Conservation (phyloP, 2,888 invertebrate species). For the Hydroisotoma schaefferi region DNA sequence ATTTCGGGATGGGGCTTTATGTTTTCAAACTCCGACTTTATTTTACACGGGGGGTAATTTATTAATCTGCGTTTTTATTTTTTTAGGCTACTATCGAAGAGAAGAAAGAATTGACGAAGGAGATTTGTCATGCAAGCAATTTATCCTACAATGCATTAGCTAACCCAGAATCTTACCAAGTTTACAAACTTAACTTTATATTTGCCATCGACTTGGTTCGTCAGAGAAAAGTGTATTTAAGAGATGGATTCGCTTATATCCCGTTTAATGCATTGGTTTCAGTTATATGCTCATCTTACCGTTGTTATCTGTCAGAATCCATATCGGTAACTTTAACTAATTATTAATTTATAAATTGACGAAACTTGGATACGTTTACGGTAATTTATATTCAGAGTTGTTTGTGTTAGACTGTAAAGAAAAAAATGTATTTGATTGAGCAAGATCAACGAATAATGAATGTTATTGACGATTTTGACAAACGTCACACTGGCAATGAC, state of each 20-base stretch:
- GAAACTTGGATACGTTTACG: too few species aligned
- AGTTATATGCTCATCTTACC: constrained; percentile 73
- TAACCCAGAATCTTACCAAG: constrained; percentile 18
- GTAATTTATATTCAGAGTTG: too few species aligned
- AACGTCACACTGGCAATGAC: constrained; percentile 78
- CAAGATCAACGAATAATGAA: constrained; percentile 76
- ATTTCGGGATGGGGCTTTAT: too few species aligned
- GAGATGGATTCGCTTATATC: constrained; percentile 80
- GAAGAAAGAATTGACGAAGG: too few species aligned
- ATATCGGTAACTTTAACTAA: constrained; percentile 59
- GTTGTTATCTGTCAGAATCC: constrained; percentile 65
- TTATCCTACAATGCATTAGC: too few species aligned
- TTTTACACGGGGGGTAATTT: too few species aligned
- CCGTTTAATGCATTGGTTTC: constrained; percentile 78
- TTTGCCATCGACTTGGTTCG: constrained; percentile 83
- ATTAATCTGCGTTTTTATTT: too few species aligned
- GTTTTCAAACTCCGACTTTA: too few species aligned
- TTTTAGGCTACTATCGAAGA: too few species aligned
- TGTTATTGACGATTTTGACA: constrained; percentile 72
- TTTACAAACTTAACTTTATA: constrained; percentile 78
- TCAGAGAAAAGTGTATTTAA: constrained; percentile 71
- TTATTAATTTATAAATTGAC: too few species aligned
- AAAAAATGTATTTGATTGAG: constrained; percentile 69
- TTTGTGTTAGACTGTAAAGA: constrained; percentile 58
- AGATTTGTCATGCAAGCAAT: too few species aligned